Conservation (phyloP, 2,888 invertebrate genomes). For the Lasioglossum figueresi region DNA sequence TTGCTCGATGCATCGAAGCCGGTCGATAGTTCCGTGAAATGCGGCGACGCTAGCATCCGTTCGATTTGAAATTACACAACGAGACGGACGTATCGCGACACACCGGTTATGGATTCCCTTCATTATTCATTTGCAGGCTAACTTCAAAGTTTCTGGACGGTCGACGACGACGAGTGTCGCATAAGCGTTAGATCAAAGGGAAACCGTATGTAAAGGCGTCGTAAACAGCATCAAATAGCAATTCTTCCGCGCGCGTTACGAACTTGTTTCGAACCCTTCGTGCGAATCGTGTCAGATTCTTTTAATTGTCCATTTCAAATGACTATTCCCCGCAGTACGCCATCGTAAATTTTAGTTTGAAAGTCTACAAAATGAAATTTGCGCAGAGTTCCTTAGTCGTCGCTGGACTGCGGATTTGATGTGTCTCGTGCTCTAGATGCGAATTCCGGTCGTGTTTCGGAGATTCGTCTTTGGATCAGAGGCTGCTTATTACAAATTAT, state of each 20-base stretch:
- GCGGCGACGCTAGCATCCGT: constrained; percentile 32
- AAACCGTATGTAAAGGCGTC: not conserved
- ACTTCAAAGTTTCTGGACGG: constrained; percentile 1
- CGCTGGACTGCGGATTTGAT: too few relatives aligned
- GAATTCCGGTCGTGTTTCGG: not conserved
- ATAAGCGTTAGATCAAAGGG: not conserved
- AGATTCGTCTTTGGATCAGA: not conserved
- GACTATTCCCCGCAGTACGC: too few relatives aligned
- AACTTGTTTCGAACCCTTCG: not conserved
- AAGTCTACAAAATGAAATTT: too few relatives aligned
- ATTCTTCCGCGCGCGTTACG: not conserved
- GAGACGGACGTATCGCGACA: constrained; percentile 26
- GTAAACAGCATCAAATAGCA: not conserved
- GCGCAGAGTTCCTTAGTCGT: too few relatives aligned
- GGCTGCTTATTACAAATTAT: not conserved
- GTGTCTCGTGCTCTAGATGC: not conserved
- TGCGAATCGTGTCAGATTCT: not conserved
- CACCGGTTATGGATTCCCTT: constrained; percentile 2
- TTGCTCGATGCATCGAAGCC: constrained; percentile 59
- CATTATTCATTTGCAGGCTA: not conserved
- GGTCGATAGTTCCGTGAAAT: constrained; percentile 64
- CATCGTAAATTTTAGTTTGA: not conserved
- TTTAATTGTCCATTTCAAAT: not conserved
- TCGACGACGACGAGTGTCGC: not conserved
- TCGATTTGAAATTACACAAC: constrained; percentile 43